These are phyloP conservation scores for Daphoenositta chrysoptera DNA, from an alignment of 2,113 vertebrate genomes.

Conservation along the genomic window DNA sequence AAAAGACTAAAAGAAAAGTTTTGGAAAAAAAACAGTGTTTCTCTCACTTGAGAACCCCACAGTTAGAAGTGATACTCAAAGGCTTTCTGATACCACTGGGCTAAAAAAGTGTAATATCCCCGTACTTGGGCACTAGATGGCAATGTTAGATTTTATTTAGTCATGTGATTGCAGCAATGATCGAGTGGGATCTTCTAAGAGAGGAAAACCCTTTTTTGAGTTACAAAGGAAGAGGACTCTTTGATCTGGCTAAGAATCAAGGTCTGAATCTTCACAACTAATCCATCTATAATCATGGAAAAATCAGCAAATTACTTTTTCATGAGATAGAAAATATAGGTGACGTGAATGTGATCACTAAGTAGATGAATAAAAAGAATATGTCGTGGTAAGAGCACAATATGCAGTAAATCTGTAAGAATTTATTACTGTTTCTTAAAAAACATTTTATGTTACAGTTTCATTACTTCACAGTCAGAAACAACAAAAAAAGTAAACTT, in stretches of 20 bases:
- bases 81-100: neutral
- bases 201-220: neutral
- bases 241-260: neutral
- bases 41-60: too few species aligned
- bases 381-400: neutral
- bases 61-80: neutral
- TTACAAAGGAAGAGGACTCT: neutral
- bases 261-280: neutral
- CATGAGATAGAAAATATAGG: neutral
- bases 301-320: neutral
- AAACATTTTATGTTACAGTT: neutral
- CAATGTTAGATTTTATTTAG: constrained; percentile 55
- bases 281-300: neutral
- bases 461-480: neutral
- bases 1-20: neutral
- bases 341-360: neutral
- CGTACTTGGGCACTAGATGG: constrained; percentile 31
- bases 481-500: neutral
- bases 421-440: neutral
- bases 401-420: neutral
- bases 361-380: neutral
- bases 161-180: constrained; percentile 39
- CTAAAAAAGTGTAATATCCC: neutral
- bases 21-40: neutral
- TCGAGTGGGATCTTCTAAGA: neutral